Evolutionary conservation across 2,888 invertebrate species (phyloP).

Genomic region (Lasioglossum oenotherae): DNA sequence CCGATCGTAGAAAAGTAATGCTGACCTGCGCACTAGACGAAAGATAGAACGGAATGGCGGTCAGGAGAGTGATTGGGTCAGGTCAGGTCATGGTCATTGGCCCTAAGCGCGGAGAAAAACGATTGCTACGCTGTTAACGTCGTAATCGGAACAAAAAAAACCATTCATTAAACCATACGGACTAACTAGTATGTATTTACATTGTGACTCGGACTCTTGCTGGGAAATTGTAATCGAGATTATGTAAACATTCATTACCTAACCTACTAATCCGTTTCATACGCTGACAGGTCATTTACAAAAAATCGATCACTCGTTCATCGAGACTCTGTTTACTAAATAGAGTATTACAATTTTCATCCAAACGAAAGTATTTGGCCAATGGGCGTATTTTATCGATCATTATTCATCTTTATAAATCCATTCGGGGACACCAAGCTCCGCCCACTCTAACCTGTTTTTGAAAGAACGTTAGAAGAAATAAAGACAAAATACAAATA

Average conservation of each 20-base stretch:
- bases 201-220: background rate
- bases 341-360: background rate
- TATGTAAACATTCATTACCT: background rate
- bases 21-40: constrained; percentile 79
- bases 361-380: background rate
- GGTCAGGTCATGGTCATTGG: constrained; percentile 75
- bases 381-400: background rate
- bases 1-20: constrained; percentile 46
- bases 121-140: background rate
- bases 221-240: background rate
- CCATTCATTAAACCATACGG: background rate
- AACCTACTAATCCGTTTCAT: background rate
- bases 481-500: too few relatives aligned
- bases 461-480: background rate
- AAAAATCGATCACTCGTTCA: background rate
- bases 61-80: constrained; percentile 53
- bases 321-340: background rate
- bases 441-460: background rate
- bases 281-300: background rate
- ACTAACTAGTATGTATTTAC: background rate
- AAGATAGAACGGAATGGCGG: constrained; percentile 65
- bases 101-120: constrained; percentile 22
- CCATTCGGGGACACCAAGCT: background rate
- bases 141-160: background rate
- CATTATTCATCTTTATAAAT: background rate